Evolutionary conservation across 2,888 invertebrate genomes (phyloP).

Genomic region (Coecobrya sp.): DNA sequence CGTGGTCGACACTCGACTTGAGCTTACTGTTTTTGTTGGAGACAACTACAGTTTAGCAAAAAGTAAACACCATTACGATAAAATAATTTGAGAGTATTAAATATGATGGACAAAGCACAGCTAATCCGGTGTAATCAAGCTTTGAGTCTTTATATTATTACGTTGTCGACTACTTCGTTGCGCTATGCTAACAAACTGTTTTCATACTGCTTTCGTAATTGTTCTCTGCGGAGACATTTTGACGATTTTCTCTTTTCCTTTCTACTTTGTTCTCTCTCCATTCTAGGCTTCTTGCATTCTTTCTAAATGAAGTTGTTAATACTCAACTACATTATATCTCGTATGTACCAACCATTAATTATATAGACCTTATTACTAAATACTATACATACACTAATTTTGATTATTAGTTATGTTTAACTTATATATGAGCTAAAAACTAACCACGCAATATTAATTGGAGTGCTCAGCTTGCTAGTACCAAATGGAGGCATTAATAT

Average conservation of each 20-base stretch:
- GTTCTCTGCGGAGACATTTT: conserved; percentile 62
- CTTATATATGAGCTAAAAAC: not conserved
- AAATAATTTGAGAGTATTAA: conserved; percentile 72
- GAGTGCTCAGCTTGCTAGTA: too few relatives aligned
- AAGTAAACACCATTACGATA: conserved; percentile 70
- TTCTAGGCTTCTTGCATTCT: not conserved
- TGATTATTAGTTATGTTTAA: not conserved
- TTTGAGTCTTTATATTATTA: conserved; percentile 57
- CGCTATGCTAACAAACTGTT: conserved; percentile 49
- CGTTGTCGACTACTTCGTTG: not conserved
- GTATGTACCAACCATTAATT: not conserved
- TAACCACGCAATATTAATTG: too few relatives aligned
- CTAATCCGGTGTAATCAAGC: conserved; percentile 78
- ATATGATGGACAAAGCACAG: conserved; percentile 62
- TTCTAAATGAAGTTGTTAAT: conserved; percentile 57
- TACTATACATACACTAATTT: not conserved
- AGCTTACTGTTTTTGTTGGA: not conserved
- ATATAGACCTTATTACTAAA: not conserved
- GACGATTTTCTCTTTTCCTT: conserved; percentile 46
- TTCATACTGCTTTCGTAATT: conserved; percentile 62
- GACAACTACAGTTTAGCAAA: conserved; percentile 28
- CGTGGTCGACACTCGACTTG: not conserved
- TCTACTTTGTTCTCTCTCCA: conserved; percentile 30
- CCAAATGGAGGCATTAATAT: not conserved
- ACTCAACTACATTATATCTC: not conserved